A percentile compares a stretch with the other conserved stretches of the same genome.
Conservation (phyloP, 2,113 vertebrate species). For the Sapajus apella region DNA sequence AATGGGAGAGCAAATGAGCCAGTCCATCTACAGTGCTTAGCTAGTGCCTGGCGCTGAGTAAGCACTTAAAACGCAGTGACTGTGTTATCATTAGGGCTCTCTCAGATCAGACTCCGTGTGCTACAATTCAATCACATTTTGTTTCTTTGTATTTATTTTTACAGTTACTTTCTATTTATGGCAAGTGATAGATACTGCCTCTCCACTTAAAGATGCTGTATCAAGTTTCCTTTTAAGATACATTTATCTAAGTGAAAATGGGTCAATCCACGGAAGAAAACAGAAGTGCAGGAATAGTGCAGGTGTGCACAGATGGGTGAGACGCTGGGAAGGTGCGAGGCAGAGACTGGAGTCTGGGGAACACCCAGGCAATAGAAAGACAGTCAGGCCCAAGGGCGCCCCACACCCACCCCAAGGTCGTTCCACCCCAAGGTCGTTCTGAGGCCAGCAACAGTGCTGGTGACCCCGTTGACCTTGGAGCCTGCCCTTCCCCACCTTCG, state of each 20-base stretch:
- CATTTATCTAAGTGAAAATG: slow-evolving; percentile 75
- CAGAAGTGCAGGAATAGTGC: slow-evolving; percentile 35
- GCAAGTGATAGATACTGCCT: slow-evolving; percentile 58
- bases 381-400: background rate
- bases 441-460: background rate
- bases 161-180: slow-evolving; percentile 72
- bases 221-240: slow-evolving; percentile 70
- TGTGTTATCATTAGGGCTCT: slow-evolving; percentile 50
- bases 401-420: background rate
- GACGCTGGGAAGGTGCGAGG: slow-evolving; percentile 39
- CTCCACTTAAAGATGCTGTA: slow-evolving; percentile 68
- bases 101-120: slow-evolving; percentile 59
- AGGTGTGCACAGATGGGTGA: slow-evolving; percentile 48
- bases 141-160: slow-evolving; percentile 73
- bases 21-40: slow-evolving; percentile 33
- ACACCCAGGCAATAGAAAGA: slow-evolving; percentile 19
- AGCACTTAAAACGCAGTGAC: slow-evolving; percentile 63
- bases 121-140: slow-evolving; percentile 72
- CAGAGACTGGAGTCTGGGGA: slow-evolving; percentile 15
- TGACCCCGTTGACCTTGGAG: background rate
- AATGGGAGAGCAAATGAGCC: slow-evolving; percentile 37
- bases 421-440: background rate
- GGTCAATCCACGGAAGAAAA: slow-evolving; percentile 63
- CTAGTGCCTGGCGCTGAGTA: background rate
- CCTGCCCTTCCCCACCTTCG: background rate